Evolutionary conservation across 2,113 vertebrate genomes (phyloP).

Genomic region (Dipodomys merriami): DNA sequence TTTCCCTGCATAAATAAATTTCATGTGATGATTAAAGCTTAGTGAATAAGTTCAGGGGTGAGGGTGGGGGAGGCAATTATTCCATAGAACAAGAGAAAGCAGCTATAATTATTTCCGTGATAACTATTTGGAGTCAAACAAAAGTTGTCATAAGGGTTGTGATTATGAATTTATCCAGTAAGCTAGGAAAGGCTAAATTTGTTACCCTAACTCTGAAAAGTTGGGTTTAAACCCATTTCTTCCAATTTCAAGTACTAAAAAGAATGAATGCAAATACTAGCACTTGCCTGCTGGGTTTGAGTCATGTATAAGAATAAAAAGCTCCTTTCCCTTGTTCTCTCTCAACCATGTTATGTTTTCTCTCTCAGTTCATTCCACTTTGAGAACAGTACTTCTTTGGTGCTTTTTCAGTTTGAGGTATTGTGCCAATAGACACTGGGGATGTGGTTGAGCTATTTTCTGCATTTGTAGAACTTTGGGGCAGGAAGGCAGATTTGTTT

Average conservation of each 20-base stretch:
- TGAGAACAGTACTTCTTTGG: neutral
- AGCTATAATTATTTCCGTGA: slow-evolving; percentile 66
- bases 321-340: neutral
- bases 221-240: slow-evolving; percentile 39
- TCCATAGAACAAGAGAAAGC: slow-evolving; percentile 51
- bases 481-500: neutral
- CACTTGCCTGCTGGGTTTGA: neutral
- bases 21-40: slow-evolving; percentile 70
- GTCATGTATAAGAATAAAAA: neutral
- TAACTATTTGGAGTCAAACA: slow-evolving; percentile 69
- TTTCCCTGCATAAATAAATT: slow-evolving; percentile 71
- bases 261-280: neutral
- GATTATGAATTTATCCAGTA: slow-evolving; percentile 12
- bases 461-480: neutral
- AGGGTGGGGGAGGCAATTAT: slow-evolving; percentile 63
- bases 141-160: slow-evolving; percentile 28
- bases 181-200: slow-evolving; percentile 29
- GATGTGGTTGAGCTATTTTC: neutral
- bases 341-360: neutral
- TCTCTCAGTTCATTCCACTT: neutral
- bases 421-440: neutral
- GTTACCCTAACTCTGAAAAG: neutral
- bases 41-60: slow-evolving; percentile 44
- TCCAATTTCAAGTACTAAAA: neutral
- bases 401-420: neutral